Evolutionary conservation across 2,797 vertebrate species (phyloP).

Genomic region (Tympanoctomys barrerae): DNA sequence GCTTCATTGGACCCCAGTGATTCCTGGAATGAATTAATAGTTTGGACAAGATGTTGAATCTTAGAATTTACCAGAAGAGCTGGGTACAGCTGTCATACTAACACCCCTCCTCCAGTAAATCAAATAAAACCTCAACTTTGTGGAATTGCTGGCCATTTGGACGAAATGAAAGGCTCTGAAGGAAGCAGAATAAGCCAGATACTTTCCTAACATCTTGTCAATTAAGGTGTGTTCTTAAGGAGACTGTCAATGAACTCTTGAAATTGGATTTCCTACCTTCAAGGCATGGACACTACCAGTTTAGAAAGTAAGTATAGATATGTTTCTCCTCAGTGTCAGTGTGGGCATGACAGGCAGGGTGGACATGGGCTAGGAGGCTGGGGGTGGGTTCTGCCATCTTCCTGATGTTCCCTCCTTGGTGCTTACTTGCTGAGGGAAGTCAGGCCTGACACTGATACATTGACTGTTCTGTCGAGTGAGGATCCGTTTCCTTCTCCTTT

Average conservation of each 20-base stretch:
- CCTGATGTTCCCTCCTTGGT: neutral
- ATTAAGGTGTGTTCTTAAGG: neutral
- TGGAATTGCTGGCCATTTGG: neutral
- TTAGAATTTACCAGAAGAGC: neutral
- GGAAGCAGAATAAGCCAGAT: slow-evolving; percentile 9
- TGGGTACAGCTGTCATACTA: neutral
- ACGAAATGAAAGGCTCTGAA: neutral
- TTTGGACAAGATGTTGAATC: neutral
- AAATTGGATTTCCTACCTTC: slow-evolving; percentile 18
- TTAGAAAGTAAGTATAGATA: neutral
- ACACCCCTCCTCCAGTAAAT: neutral
- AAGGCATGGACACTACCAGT: neutral
- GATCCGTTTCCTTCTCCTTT: slow-evolving; percentile 93
- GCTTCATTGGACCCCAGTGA: neutral
- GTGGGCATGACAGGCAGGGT: neutral
- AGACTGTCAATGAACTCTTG: neutral
- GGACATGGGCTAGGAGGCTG: neutral
- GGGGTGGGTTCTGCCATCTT: neutral
- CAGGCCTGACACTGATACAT: slow-evolving; percentile 88
- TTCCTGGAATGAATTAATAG: slow-evolving; percentile 11
- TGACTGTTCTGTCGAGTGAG: slow-evolving; percentile 93
- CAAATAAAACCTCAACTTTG: neutral
- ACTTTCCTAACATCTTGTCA: neutral
- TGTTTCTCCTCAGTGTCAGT: neutral
- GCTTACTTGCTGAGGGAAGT: slow-evolving; percentile 89